Evolutionary conservation across 2,113 vertebrate species (phyloP), one percentile per base, ranked within the genome.

Genomic region (Chionis minor): DNA sequence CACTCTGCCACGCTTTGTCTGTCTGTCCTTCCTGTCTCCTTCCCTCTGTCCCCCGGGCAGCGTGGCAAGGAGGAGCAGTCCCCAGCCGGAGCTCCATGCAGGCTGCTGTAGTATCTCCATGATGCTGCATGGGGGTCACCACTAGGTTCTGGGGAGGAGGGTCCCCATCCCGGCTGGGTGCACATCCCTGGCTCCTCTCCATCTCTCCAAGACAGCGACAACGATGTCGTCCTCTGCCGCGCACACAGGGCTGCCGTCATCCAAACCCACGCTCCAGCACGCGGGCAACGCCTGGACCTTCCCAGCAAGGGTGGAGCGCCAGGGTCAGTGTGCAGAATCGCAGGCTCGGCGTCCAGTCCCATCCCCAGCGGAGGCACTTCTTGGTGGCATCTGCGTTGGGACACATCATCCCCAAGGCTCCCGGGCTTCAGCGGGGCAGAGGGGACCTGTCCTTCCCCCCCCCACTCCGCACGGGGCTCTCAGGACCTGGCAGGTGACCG

Each of bases 361-460:
- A 0, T 44, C 24, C 67, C 65, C 65, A 63, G 10, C 1, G 8
- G 3, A 65, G 67, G 52, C 77, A 52, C 56, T 82, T 77, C 67
- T 71, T 0, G 0, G 44, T 75, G 83, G n/a, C 45, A 33, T 58
- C 56, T 72, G n/a, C 12, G 0, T 23, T 13, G 33, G 81, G 54
- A 94, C 49, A 16, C 11, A 8, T 19, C 26, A 14, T 42, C 66
- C 49, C 62, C 66, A 49, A n/a, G n/a, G 33, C 32, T 75, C 66
- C 59, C 0, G 0, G 18, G 28, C 14, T 18, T 90, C 44, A 14
- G 45, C 0, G 1, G 44, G 30, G 44, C 27, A 23, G 30, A 23
- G 5, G 8, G 17, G 10, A 30, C 42, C 8, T 35, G 42, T 65
- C 27, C 23, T 88, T 51, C 62, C 40, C 51, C 14, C n/a, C 32